phyloP scores from a whole-genome alignment of 2,113 vertebrate genomes.

The Pluvialis apricaria region DNA sequence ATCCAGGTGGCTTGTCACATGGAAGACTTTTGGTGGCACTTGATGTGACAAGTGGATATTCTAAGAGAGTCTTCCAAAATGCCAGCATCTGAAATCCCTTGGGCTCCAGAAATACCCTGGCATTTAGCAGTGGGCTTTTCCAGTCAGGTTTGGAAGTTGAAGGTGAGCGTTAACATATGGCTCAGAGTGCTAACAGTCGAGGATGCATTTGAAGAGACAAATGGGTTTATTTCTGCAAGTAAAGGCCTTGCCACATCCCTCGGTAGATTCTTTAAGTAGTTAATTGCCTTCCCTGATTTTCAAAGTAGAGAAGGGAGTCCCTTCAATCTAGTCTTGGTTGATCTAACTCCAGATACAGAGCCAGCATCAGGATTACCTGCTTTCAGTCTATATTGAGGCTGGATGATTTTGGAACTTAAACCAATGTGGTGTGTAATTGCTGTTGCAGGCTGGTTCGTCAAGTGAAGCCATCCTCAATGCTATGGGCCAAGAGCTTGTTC shows the following conservation, averaged over 20 bases:
- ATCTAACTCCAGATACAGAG: not conserved
- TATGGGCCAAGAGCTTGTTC: constrained; percentile 90
- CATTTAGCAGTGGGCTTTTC: not conserved
- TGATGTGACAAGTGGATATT: not conserved
- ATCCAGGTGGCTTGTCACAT: rapidly evolving
- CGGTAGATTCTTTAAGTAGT: not conserved
- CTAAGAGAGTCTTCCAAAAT: not conserved
- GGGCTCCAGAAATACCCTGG: not conserved
- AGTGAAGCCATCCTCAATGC: constrained; percentile 84
- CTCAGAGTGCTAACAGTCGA: rapidly evolving
- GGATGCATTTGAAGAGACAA: not conserved
- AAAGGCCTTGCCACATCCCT: not conserved
- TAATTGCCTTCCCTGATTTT: not conserved
- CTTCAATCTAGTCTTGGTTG: not conserved
- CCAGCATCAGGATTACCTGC: not conserved
- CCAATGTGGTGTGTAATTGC: rapidly evolving
- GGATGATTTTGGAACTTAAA: not conserved
- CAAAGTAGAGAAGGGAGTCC: not conserved
- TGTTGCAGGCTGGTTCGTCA: constrained; percentile 85
- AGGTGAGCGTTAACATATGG: not conserved
- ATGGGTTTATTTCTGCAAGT: not conserved
- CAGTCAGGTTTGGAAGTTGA: not conserved
- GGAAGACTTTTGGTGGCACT: not conserved
- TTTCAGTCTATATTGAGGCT: rapidly evolving
- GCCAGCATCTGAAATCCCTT: not conserved